phyloP scores from a whole-genome alignment of 2,113 vertebrate species.

The Anas platyrhynchos region DNA sequence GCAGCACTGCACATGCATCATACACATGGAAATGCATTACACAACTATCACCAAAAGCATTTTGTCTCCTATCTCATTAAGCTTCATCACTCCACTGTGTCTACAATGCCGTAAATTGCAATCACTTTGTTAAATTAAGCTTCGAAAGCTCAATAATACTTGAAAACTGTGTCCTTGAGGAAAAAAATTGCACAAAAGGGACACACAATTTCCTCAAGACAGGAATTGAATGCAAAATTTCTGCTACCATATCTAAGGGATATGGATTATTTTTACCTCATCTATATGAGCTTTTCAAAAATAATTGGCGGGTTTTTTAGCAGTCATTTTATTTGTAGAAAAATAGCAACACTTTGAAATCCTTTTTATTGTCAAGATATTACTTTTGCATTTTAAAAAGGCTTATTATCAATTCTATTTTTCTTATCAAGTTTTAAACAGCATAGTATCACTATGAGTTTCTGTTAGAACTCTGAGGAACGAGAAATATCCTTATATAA shows the following conservation, averaged over 20 bases:
- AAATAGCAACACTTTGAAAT: not conserved
- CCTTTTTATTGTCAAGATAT: not conserved
- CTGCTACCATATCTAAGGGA: not conserved
- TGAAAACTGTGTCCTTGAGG: not conserved
- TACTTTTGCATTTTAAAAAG: not conserved
- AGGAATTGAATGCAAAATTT: not conserved
- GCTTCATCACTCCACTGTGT: not conserved
- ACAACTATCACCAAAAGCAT: not conserved
- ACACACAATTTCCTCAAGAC: not conserved
- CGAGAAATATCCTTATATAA: not conserved
- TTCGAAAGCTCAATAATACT: not conserved
- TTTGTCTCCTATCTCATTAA: not conserved
- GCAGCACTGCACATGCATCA: fast-evolving
- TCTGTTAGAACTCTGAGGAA: not conserved
- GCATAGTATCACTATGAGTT: not conserved
- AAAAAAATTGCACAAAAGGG: not conserved
- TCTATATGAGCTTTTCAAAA: not conserved
- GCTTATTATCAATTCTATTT: constrained; percentile 1
- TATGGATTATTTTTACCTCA: not conserved
- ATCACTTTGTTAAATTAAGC: not conserved
- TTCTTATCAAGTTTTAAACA: constrained; percentile 25
- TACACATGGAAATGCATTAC: not conserved
- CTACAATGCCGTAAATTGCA: not conserved
- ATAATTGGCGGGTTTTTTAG: not conserved
- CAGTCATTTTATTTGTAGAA: not conserved